phyloP scores from a whole-genome alignment of 2,888 invertebrate species.

The Ormyrus labotus region DNA sequence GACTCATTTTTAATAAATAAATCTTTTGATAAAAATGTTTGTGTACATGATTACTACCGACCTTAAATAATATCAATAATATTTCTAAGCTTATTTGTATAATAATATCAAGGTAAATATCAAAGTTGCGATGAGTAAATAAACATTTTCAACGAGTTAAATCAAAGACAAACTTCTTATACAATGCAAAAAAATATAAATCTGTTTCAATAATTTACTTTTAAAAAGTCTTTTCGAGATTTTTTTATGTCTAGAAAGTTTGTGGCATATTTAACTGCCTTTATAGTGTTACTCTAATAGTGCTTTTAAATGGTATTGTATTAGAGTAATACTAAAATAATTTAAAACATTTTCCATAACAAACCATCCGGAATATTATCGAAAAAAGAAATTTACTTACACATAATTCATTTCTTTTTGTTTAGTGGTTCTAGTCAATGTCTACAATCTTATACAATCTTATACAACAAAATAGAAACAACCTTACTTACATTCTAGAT shows the following conservation, averaged over 20 bases:
- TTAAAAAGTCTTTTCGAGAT: too few species aligned
- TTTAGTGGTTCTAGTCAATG: not conserved
- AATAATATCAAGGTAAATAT: conserved; percentile 1
- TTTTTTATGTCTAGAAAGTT: too few species aligned
- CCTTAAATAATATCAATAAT: conserved; percentile 10
- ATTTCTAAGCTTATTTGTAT: not conserved
- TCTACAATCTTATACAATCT: not conserved
- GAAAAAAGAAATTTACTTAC: not conserved
- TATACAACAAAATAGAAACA: conserved; percentile 29
- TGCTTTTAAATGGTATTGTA: too few species aligned
- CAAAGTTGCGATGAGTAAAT: conserved; percentile 12
- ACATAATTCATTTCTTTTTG: conserved; percentile 11
- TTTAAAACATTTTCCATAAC: not conserved
- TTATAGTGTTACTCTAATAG: too few species aligned
- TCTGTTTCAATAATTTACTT: too few species aligned
- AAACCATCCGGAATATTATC: too few species aligned
- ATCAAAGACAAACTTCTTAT: too few species aligned
- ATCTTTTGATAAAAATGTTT: conserved; percentile 5
- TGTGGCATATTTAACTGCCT: too few species aligned
- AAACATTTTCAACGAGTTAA: not conserved
- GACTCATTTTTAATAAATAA: conserved; percentile 15
- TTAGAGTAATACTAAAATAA: too few species aligned
- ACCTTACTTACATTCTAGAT: conserved; percentile 58
- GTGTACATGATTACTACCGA: not conserved
- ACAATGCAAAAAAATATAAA: too few species aligned